Evolutionary conservation across 2,888 invertebrate genomes (phyloP), one percentile per base, ranked within the genome.

Genomic region (Papilio gigon): DNA sequence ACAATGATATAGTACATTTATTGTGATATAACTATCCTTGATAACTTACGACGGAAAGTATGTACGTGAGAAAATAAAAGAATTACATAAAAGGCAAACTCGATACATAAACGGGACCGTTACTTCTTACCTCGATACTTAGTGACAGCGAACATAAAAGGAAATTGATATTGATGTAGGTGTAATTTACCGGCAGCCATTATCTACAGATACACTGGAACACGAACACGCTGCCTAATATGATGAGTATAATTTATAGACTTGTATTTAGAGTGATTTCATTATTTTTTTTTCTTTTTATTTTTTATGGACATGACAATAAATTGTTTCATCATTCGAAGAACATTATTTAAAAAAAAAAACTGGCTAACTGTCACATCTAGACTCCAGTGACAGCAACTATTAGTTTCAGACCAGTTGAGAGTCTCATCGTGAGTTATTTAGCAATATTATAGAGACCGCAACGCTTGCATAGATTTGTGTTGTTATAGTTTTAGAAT

Each of bases 91-190:
- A 59, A 5, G 37, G 6, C 59, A 22, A 12, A 59, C 14, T 14
- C 35, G 35, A 37, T 59, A 59, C 35, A 59, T 35, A 35, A 33
- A 35, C 37, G 35, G 35, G 35, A 37, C 20, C 30, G 27, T 62
- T 44, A 17, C 44, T 42, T 44, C 42, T 62, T 62, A 62, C 27
- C 62, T 62, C 27, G 42, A 62, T 62, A 61, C 60, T 61, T 40
- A 62, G 62, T 62, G 62, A 62, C 62, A 62, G 20, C 27, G 1
- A 42, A 62, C 62, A 62, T 62, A 27, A 62, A 62, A 42, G 44
- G 44, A 33, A 62, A 62, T 62, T 62, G 62, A 62, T 62, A 62
- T 62, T 62, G 62, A 62, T 47, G 62, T 62, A 44, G 62, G 62
- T 62, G 25, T 62, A 33, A 62, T 62, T 42, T 62, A 62, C 42